A percentile compares a stretch with the other conserved stretches of the same genome.
These are phyloP conservation scores for Odontesthes bonariensis DNA, from an alignment of 2,113 vertebrate species.

Conservation along the genomic window DNA sequence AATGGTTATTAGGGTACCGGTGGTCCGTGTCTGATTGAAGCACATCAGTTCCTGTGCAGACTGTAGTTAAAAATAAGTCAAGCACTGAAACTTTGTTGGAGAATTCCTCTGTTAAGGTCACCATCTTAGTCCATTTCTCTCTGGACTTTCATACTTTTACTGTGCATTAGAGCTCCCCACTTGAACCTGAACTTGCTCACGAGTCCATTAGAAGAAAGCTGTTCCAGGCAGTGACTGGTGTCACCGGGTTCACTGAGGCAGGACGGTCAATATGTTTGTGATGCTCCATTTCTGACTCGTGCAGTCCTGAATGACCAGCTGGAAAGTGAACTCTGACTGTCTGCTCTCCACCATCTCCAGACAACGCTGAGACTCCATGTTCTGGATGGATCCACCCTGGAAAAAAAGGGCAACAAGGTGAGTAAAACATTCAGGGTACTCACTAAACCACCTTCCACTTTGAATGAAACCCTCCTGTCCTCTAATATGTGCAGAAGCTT, in stretches of 20 bases:
- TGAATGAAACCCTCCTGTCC: too few species aligned
- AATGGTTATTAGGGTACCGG: constrained; percentile 48
- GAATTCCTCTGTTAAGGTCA: constrained; percentile 22
- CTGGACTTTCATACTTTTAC: background rate
- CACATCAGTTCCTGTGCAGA: constrained; percentile 19
- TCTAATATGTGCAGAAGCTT: too few species aligned
- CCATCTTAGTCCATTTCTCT: background rate
- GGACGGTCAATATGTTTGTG: constrained; percentile 88
- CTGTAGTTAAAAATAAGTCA: constrained; percentile 32
- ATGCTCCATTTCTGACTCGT: constrained; percentile 93
- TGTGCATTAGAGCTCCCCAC: background rate
- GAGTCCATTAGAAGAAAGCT: background rate
- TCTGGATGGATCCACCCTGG: constrained; percentile 94
- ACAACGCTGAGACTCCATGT: constrained; percentile 91
- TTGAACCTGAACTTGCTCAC: background rate
- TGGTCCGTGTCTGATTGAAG: constrained; percentile 40
- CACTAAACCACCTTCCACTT: too few species aligned
- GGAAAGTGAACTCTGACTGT: constrained; percentile 88
- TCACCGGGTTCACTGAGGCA: constrained; percentile 78
- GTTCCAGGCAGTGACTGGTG: background rate
- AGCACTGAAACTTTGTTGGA: constrained; percentile 1
- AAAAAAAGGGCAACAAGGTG: constrained; percentile 1
- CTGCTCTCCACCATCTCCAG: constrained; percentile 90
- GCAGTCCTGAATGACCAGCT: constrained; percentile 92
- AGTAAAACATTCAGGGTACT: background rate